phyloP scores from a whole-genome alignment of 2,888 invertebrate genomes.

The Toxonevra muliebris region DNA sequence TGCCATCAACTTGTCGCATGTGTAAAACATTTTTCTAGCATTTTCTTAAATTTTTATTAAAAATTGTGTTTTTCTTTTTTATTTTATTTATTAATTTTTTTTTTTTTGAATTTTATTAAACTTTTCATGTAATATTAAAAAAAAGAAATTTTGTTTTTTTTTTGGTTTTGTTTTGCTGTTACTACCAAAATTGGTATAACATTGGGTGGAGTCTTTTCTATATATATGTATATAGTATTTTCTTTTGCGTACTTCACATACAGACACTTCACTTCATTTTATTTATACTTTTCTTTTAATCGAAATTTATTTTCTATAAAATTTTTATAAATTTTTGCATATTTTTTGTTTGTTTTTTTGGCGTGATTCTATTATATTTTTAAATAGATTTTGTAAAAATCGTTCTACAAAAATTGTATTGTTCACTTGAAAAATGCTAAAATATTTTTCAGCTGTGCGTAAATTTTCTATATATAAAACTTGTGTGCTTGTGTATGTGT shows the following conservation, averaged over 20 bases:
- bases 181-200: slow-evolving; percentile 47
- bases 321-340: slow-evolving; percentile 34
- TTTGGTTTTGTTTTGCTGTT: slow-evolving; percentile 18
- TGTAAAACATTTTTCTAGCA: slow-evolving; percentile 62
- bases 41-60: slow-evolving; percentile 49
- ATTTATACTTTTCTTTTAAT: too few relatives aligned
- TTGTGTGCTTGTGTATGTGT: slow-evolving; percentile 15
- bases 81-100: slow-evolving; percentile 19
- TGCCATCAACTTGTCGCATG: slow-evolving; percentile 65
- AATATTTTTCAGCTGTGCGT: slow-evolving; percentile 55
- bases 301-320: slow-evolving; percentile 28
- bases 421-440: slow-evolving; percentile 32
- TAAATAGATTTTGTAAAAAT: slow-evolving; percentile 35
- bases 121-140: too few relatives aligned
- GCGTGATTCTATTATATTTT: too few relatives aligned
- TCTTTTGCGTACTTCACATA: not conserved
- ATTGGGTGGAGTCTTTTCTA: slow-evolving; percentile 49
- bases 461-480: slow-evolving; percentile 60
- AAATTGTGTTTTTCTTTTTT: slow-evolving; percentile 22
- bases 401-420: slow-evolving; percentile 18
- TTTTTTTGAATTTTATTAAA: not conserved
- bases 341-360: not conserved
- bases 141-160: not conserved
- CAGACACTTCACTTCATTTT: not conserved
- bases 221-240: not conserved